Evolutionary conservation across 2,888 invertebrate genomes (phyloP), one percentile per base, ranked within the genome.

Genomic region (Ditula angustiorana): DNA sequence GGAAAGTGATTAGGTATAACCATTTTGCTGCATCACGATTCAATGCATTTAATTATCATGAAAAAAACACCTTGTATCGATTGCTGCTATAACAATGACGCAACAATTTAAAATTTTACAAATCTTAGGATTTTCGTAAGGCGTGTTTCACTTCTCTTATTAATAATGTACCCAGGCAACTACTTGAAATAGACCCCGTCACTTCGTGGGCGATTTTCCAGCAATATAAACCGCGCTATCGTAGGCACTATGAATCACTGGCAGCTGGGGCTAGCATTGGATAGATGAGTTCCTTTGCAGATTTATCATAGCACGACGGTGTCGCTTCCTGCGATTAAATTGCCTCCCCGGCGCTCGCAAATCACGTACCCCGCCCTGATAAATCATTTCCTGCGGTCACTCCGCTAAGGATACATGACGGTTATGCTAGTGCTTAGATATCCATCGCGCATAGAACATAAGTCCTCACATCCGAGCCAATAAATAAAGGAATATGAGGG

Each of bases 281-380:
- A 90, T 88, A 90, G 90, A 90, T 90, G 88, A 86, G 90, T 90
- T 90, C 90, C 89, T 81, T 76, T 74, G 83, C 74, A 84, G 83
- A 86, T 87, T 80, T 82, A 82, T 82, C 80, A 72, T 75, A 67
- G 74, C 74, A 70, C 68, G 69, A 68, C 75, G 72, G 77, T 80
- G 85, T 81, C 77, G 84, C 83, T 91, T 92, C 92, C 92, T 91
- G 92, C 82, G 91, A 91, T 92, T 86, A 87, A 81, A 89, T 88
- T 86, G 83, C 70, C 65, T 71, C 74, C 74, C 76, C 71, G 70
- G 74, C 70, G 80, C 81, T 85, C 83, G 87, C 91, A 89, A 91
- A 90, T 90, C 91, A 90, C 84, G 83, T 78, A 76, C 76, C 67
- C 69, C 64, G 73, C 70, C 71, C 81, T 87, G 89, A 90, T 92